Conservation (phyloP, 2,888 invertebrate species). For the Eledone cirrhosa region DNA sequence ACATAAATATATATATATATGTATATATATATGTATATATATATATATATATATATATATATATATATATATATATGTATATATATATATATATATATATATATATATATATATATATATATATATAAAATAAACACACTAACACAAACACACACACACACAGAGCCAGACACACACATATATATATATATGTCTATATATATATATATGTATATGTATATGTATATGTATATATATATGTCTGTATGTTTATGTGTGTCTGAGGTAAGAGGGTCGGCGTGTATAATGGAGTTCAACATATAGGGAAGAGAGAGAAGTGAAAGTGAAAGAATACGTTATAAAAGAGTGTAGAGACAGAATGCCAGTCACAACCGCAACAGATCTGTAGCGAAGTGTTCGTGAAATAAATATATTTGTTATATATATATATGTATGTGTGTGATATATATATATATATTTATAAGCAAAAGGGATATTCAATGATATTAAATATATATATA, state of each 20-base stretch:
- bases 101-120: not conserved
- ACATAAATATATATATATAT: conserved; percentile 12
- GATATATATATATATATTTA: conserved; percentile 3
- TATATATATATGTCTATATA: conserved; percentile 4
- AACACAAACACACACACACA: not conserved
- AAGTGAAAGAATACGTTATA: no score
- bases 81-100: not conserved
- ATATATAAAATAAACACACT: not conserved
- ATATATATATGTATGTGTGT: not conserved
- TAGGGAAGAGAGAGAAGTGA: no score
- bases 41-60: conserved; percentile 14
- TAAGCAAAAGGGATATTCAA: no score
- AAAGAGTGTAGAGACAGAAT: no score
- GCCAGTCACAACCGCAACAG: no score
- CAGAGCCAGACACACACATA: not conserved
- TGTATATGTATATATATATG: conserved; percentile 10
- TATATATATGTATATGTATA: conserved; percentile 12
- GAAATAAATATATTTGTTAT: not conserved
- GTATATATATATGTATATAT: not conserved
- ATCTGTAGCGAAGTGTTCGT: not conserved
- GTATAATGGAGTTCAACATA: no score
- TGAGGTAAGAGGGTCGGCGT: no score
- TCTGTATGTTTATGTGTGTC: not conserved
- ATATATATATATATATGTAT: conserved; percentile 8
- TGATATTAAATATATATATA: no score